Conservation (phyloP, 2,113 vertebrate genomes). For the Theropithecus gelada region DNA sequence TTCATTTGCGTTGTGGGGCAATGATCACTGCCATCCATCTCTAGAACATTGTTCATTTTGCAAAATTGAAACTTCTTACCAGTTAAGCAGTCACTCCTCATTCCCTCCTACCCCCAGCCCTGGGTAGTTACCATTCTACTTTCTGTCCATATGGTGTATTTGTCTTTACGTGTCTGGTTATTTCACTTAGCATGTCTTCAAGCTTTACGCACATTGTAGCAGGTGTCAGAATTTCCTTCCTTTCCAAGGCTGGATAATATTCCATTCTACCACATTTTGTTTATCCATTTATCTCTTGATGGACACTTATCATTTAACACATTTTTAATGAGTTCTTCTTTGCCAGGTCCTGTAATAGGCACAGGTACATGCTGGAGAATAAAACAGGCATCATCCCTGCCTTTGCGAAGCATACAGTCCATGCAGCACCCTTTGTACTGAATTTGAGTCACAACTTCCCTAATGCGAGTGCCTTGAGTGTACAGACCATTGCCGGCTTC, state of each 20-base stretch:
- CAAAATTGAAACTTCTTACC: not conserved
- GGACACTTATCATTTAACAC: not conserved
- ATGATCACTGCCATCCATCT: not conserved
- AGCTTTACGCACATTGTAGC: not conserved
- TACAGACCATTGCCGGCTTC: not conserved
- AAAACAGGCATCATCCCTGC: not conserved
- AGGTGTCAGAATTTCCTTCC: not conserved
- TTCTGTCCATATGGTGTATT: not conserved
- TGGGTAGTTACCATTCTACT: not conserved
- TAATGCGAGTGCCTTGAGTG: not conserved
- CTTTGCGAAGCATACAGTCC: not conserved
- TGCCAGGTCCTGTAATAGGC: not conserved
- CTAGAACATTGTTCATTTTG: not conserved
- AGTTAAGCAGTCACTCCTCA: not conserved
- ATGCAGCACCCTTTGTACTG: not conserved
- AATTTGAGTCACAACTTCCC: not conserved
- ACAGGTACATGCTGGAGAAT: not conserved
- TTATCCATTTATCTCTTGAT: not conserved
- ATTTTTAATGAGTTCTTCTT: not conserved
- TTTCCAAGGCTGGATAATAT: conserved; percentile 19
- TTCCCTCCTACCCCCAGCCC: not conserved
- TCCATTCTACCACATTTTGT: not conserved
- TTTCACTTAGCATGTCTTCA: not conserved
- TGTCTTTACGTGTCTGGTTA: not conserved
- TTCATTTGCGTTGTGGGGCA: not conserved